Conservation (phyloP, 2,797 vertebrate genomes). For the Columba guinea region DNA sequence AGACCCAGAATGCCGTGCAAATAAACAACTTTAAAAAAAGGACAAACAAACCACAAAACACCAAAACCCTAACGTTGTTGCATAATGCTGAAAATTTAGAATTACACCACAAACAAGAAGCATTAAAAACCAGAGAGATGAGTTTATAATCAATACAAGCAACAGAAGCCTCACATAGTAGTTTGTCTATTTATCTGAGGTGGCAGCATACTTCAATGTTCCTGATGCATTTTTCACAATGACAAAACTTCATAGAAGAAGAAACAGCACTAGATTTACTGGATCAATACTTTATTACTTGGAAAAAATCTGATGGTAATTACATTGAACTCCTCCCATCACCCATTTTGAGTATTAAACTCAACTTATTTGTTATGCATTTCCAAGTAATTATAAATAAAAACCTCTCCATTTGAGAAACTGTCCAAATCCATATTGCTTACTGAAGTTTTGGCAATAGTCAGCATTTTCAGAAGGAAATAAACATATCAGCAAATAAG, state of each 20-base stretch:
- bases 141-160: not conserved
- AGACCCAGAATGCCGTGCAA: not conserved
- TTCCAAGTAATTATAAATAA: not conserved
- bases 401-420: not conserved
- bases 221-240: not conserved
- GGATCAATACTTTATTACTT: not conserved
- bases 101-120: not conserved
- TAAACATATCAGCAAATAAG: not conserved
- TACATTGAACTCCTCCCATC: not conserved
- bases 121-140: not conserved
- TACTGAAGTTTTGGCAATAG: not conserved
- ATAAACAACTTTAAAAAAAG: not conserved
- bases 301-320: not conserved
- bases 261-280: not conserved
- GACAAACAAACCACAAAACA: accelerated
- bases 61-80: not conserved
- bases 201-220: not conserved
- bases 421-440: not conserved
- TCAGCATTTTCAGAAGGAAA: not conserved
- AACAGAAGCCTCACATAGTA: not conserved
- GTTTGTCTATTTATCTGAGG: not conserved
- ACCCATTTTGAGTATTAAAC: accelerated
- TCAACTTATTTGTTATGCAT: not conserved
- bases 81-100: not conserved
- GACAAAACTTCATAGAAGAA: not conserved